Base-by-base conservation (phyloP, 2,888 invertebrate genomes). In the Tenthredo mesomela region DNA sequence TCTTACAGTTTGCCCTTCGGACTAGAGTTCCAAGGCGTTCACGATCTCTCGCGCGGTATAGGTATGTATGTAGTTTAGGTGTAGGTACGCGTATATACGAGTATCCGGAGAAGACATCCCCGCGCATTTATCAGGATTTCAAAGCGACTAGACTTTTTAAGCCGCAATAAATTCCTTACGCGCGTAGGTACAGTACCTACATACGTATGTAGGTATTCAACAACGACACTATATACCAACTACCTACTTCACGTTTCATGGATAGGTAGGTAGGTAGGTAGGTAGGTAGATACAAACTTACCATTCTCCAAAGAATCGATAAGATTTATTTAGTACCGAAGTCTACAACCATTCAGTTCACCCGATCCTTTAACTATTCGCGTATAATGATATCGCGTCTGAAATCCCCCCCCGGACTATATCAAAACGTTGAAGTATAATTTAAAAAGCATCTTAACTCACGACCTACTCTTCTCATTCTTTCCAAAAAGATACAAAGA, bases 81-180 rank as follows among this genome's bases (percentile, higher is more conserved):
- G 37, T 40, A 18, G 70, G 37, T 33, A 50, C 37, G 58, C 58
- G 18, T 43, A 18, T 43, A 18, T 43, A 73, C 73, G 25, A 47
- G 47, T 58, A 84, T 50, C 77, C 65, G 33, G 78, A 40, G 40
- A 85, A 61, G 86, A 87, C 86, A 88, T 87, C 86, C 88, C 86
- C 89, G 92, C 91, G 93, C 95, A 95, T 95, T 94, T 95, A 95
- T 95, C 95, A 95, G 95, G 95, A 95, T 95, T 95, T 91, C 95
- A 94, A 94, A 95, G 95, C 94, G 95, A 94, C 94, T 94, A 94
- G 94, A 95, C 95, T 94, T 93, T 92, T 93, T 93, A 93, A 93
- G 93, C 93, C 91, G 90, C 91, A 89, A 93, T 93, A 93, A 93
- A 93, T 93, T 93, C 87, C 88, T 87, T 87, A 88, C 87, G 87